Evolutionary conservation across 2,888 invertebrate genomes (phyloP).

Genomic region (Podabrus alpinus): DNA sequence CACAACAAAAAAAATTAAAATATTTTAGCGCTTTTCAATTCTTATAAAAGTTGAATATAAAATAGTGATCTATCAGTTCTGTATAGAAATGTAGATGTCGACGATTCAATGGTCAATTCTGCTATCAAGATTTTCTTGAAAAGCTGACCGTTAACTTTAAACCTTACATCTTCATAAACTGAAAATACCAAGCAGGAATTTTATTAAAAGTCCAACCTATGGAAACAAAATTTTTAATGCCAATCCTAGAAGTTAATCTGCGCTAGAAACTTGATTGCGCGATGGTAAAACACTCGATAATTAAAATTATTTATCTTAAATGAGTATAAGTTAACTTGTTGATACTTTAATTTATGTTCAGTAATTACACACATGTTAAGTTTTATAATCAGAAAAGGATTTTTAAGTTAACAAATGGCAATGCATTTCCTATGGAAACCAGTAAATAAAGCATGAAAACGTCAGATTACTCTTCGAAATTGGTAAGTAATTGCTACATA

Average conservation of each 20-base stretch:
- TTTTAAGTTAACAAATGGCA: neutral
- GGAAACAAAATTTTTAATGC: neutral
- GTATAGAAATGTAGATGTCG: neutral
- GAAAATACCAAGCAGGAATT: neutral
- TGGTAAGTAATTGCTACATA: constrained; percentile 43
- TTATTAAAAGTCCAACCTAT: neutral
- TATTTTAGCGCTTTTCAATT: neutral
- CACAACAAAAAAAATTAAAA: neutral
- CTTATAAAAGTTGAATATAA: neutral
- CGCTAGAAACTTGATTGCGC: neutral
- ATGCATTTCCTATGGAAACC: constrained; percentile 11
- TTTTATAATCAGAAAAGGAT: neutral
- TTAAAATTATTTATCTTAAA: neutral
- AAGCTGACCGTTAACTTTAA: neutral
- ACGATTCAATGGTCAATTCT: neutral
- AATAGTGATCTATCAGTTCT: neutral
- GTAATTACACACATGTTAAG: neutral
- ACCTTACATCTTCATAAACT: neutral
- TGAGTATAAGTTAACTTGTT: neutral
- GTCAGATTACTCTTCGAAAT: constrained; percentile 34
- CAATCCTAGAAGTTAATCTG: neutral
- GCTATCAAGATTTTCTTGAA: neutral
- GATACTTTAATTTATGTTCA: neutral
- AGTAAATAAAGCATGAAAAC: constrained; percentile 18
- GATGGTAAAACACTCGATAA: neutral